Percentiles rank a stretch among this genome's conserved stretches.
Evolutionary conservation across 1,140 invertebrate species (phyloP).

Genomic region (Sarcophaga peregrina): DNA sequence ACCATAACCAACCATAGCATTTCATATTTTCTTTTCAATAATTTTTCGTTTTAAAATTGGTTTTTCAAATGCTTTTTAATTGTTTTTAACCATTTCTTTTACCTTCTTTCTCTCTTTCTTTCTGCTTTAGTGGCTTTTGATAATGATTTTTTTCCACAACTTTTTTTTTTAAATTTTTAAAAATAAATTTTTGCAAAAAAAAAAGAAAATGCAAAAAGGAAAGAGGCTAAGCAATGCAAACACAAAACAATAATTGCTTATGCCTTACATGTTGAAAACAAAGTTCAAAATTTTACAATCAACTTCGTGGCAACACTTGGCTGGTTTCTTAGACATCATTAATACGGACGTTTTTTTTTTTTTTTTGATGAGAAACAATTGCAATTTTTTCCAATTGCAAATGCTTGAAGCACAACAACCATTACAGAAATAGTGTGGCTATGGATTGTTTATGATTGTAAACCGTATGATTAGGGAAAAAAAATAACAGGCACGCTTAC

Average conservation of each 20-base stretch:
- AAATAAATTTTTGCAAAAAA: background rate
- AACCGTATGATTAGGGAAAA: too few relatives aligned
- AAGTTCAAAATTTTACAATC: background rate
- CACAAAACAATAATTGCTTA: background rate
- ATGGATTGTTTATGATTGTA: too few relatives aligned
- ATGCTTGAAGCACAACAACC: too few relatives aligned
- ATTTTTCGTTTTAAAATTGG: too few relatives aligned
- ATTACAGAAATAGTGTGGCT: too few relatives aligned
- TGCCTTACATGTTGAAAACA: constrained; percentile 4
- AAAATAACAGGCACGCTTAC: too few relatives aligned
- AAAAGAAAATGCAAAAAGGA: too few relatives aligned
- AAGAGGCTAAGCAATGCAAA: too few relatives aligned
- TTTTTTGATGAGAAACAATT: too few relatives aligned
- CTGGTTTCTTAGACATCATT: background rate
- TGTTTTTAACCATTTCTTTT: background rate
- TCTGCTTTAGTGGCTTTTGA: background rate
- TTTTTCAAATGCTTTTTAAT: background rate
- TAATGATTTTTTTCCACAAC: background rate
- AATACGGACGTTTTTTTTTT: background rate
- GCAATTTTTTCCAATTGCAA: too few relatives aligned
- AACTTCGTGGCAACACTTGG: background rate
- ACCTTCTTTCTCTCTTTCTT: background rate
- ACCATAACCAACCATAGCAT: too few relatives aligned
- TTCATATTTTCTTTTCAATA: too few relatives aligned
- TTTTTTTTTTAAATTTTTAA: background rate